Evolutionary conservation across 2,797 vertebrate species (phyloP).

Genomic region (Chiloscyllium punctatum): DNA sequence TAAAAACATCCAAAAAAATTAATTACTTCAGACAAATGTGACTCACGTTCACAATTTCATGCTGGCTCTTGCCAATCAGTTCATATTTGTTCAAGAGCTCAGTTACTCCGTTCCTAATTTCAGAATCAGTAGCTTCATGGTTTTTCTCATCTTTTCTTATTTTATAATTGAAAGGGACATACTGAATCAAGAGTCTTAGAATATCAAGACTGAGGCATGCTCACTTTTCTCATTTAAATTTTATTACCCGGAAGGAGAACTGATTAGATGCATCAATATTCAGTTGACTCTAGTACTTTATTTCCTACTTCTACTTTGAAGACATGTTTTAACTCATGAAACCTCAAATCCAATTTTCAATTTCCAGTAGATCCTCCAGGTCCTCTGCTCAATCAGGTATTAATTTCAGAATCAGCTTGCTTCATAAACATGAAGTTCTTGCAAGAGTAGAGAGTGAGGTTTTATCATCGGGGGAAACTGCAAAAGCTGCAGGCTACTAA

Average conservation of each 20-base stretch:
- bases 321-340: not conserved
- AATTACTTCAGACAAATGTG: not conserved
- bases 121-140: not conserved
- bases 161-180: not conserved
- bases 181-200: not conserved
- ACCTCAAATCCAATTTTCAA: not conserved
- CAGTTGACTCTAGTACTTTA: too few species aligned
- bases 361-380: not conserved
- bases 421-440: not conserved
- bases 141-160: not conserved
- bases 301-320: not conserved
- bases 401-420: not conserved
- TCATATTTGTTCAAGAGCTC: too few species aligned
- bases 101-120: too few species aligned
- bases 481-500: too few species aligned
- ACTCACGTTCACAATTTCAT: not conserved
- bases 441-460: not conserved
- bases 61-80: not conserved
- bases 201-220: not conserved
- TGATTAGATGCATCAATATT: too few species aligned
- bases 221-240: not conserved
- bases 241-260: too few species aligned
- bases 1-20: not conserved
- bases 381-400: not conserved
- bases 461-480: not conserved